phyloP scores from a whole-genome alignment of 2,797 vertebrate genomes.

The Tapera naevia region DNA sequence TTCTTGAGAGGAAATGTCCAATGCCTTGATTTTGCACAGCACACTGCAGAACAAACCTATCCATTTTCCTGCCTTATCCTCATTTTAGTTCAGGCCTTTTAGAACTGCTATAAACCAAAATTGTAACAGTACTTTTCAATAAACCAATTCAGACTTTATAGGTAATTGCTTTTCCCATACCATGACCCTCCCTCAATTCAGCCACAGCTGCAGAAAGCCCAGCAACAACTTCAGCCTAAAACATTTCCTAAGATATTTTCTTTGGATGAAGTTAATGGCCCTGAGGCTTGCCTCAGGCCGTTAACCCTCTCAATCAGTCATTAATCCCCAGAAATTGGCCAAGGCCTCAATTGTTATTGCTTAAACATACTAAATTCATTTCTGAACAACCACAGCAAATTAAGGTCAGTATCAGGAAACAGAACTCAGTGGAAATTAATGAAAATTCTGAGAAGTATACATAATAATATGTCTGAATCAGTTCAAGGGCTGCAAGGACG shows the following conservation, averaged over 20 bases:
- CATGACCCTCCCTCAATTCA: background rate
- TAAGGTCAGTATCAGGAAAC: conserved; percentile 28
- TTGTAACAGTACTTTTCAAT: conserved; percentile 8
- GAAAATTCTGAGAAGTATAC: background rate
- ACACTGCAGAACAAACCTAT: background rate
- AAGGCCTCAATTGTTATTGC: background rate
- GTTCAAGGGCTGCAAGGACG: background rate
- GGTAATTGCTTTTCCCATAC: background rate
- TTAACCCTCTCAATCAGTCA: conserved; percentile 42
- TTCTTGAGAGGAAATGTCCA: background rate
- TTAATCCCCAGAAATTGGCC: conserved; percentile 39
- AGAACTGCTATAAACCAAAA: conserved; percentile 7
- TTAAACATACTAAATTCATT: conserved; percentile 25
- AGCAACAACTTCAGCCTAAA: conserved; percentile 3
- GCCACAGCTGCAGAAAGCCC: background rate
- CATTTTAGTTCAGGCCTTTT: background rate
- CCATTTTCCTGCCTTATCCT: background rate
- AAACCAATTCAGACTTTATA: conserved; percentile 16
- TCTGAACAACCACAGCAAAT: conserved; percentile 38
- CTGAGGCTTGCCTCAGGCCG: conserved; percentile 1
- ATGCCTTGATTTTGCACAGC: background rate
- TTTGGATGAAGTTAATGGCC: conserved; percentile 24
- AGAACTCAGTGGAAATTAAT: background rate
- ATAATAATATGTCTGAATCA: background rate
- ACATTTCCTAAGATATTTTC: conserved; percentile 34